A percentile compares a stretch with the other conserved stretches of the same genome.
phyloP scores from a whole-genome alignment of 92 coral and sea anemone species.

The Epizoanthus illoricatus region DNA sequence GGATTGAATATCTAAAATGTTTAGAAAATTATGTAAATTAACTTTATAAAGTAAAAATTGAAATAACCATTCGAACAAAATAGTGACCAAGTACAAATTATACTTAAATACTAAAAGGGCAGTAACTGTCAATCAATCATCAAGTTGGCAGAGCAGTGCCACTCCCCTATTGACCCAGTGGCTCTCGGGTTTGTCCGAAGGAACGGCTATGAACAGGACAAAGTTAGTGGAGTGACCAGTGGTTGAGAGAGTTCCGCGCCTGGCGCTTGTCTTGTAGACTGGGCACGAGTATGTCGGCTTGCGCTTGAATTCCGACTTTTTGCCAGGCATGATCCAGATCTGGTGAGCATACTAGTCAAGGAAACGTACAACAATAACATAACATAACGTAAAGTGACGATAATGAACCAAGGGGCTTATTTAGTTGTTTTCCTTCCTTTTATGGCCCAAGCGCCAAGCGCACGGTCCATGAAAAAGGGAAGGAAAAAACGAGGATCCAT shows the following conservation, averaged over 20 bases:
- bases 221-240: constrained; percentile 99
- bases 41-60: too few species aligned
- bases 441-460: too few species aligned
- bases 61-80: too few species aligned
- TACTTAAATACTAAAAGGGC: background rate
- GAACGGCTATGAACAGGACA: constrained; percentile 90
- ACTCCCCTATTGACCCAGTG: constrained; percentile 99
- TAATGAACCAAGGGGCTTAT: too few species aligned
- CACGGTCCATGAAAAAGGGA: too few species aligned
- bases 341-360: constrained; percentile 50
- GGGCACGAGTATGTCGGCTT: constrained; percentile 86
- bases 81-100: too few species aligned
- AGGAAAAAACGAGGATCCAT: too few species aligned
- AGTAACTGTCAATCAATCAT: constrained; percentile 59
- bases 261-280: constrained; percentile 97
- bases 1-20: too few species aligned
- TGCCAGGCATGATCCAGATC: constrained; percentile 97
- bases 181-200: constrained; percentile 88
- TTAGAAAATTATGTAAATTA: too few species aligned
- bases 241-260: constrained; percentile 97
- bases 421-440: too few species aligned
- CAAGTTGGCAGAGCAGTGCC: constrained; percentile 92
- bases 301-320: constrained; percentile 83
- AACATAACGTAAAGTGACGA: background rate
- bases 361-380: constrained; percentile 2